These are phyloP conservation scores for Ectropis grisescens DNA, from an alignment of 1,140 invertebrate genomes.

Conservation along the genomic window DNA sequence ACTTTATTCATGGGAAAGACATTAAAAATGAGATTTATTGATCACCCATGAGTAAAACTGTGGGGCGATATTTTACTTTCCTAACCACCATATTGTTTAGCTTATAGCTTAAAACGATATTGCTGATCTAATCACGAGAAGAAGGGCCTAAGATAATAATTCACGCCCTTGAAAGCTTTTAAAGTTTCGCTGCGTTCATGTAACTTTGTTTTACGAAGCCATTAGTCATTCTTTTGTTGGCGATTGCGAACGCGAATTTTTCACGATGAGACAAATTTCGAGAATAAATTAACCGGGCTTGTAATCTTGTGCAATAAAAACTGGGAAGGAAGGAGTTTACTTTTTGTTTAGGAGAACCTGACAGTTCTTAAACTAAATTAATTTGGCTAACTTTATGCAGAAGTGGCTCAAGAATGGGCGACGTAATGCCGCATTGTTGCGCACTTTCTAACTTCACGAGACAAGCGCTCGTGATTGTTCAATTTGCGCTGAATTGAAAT, in stretches of 20 bases:
- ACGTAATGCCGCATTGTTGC: no score
- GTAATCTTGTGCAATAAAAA: slow-evolving; percentile 62
- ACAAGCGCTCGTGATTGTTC: no score
- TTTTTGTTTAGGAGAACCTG: slow-evolving; percentile 33
- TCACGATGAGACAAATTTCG: slow-evolving; percentile 66
- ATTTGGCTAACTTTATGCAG: slow-evolving; percentile 8
- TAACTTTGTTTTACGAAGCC: slow-evolving; percentile 63
- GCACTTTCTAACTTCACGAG: no score
- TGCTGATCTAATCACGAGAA: no score
- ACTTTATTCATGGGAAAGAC: no score
- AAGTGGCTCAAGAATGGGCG: no score
- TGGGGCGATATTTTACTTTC: no score
- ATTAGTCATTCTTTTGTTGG: slow-evolving; percentile 67
- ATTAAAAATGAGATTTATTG: no score
- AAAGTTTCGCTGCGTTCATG: slow-evolving; percentile 44
- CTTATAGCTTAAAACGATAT: no score
- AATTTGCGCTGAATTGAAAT: no score
- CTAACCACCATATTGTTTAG: no score
- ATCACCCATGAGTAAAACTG: no score
- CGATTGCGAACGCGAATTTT: slow-evolving; percentile 61
- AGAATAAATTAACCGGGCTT: slow-evolving; percentile 64
- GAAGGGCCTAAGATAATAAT: slow-evolving; percentile 50
- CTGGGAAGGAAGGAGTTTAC: slow-evolving; percentile 25
- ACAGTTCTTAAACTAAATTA: slow-evolving; percentile 17
- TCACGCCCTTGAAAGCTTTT: slow-evolving; percentile 56